Percentiles rank a stretch among this genome's conserved stretches.
Conservation (phyloP, 1,140 invertebrate species). For the Aphelenchoides besseyi region DNA sequence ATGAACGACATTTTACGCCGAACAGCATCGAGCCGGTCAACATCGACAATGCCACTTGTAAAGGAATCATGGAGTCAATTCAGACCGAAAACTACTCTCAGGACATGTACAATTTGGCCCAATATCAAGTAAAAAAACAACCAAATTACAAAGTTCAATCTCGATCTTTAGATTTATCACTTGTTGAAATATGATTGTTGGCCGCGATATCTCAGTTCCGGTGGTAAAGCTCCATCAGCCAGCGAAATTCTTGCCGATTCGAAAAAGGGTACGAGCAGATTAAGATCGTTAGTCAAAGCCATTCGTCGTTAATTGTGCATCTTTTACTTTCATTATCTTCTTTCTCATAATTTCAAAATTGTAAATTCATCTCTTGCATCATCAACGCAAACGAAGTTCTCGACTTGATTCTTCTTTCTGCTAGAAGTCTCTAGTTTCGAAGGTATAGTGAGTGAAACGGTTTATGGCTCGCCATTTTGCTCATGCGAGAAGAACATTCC, state of each 20-base stretch:
- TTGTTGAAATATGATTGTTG: conserved; percentile 58
- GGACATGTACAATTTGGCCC: conserved; percentile 58
- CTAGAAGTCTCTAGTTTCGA: no score
- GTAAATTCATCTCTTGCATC: no score
- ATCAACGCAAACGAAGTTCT: no score
- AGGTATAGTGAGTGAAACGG: no score
- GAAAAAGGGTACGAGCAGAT: conserved; percentile 17
- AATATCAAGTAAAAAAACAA: conserved; percentile 50
- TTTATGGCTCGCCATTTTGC: no score
- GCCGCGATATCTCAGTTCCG: conserved; percentile 56
- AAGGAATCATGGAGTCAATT: conserved; percentile 51
- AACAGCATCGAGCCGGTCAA: conserved; percentile 61
- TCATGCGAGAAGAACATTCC: no score
- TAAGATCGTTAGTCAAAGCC: conserved; percentile 1
- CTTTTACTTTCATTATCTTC: neutral
- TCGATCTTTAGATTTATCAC: conserved; percentile 54
- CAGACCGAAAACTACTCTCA: conserved; percentile 39
- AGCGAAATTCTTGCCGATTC: conserved; percentile 14
- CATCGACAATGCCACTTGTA: conserved; percentile 59
- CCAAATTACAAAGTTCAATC: neutral
- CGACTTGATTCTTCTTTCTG: no score
- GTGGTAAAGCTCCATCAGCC: conserved; percentile 43
- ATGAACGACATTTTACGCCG: conserved; percentile 56
- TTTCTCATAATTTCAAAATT: neutral
- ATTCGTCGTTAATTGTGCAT: conserved; percentile 11